Percentiles rank a stretch among this genome's conserved stretches.
Evolutionary conservation across 2,888 invertebrate genomes (phyloP).

Genomic region (Pocota personata): DNA sequence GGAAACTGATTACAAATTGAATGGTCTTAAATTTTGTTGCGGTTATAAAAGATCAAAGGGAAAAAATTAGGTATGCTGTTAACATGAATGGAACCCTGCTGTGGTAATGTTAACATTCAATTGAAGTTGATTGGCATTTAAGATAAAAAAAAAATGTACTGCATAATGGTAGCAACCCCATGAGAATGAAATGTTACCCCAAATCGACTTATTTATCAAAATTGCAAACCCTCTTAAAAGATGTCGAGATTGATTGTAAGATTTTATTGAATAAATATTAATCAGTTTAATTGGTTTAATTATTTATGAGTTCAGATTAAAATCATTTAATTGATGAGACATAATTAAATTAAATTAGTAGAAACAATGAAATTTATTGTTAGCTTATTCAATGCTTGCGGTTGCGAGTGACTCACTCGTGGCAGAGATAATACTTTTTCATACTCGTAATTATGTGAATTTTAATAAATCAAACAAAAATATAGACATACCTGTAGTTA

Average conservation of each 20-base stretch:
- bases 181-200: not conserved
- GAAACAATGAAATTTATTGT: not conserved
- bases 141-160: not conserved
- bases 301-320: not conserved
- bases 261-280: not conserved
- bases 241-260: not conserved
- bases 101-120: not conserved
- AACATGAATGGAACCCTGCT: not conserved
- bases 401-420: not conserved
- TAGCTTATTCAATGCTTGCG: not conserved
- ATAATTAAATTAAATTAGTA: not conserved
- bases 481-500: no score
- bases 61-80: not conserved
- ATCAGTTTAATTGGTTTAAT: constrained; percentile 11
- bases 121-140: not conserved
- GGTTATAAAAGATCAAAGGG: not conserved
- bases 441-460: not conserved
- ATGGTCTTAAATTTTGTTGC: not conserved
- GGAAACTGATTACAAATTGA: constrained; percentile 6
- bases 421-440: not conserved
- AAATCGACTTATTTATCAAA: not conserved
- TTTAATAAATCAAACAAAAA: no score
- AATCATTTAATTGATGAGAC: not conserved
- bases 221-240: not conserved
- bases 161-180: not conserved